Base-by-base conservation (phyloP, 1,140 invertebrate species). In the Maniola jurtina region DNA sequence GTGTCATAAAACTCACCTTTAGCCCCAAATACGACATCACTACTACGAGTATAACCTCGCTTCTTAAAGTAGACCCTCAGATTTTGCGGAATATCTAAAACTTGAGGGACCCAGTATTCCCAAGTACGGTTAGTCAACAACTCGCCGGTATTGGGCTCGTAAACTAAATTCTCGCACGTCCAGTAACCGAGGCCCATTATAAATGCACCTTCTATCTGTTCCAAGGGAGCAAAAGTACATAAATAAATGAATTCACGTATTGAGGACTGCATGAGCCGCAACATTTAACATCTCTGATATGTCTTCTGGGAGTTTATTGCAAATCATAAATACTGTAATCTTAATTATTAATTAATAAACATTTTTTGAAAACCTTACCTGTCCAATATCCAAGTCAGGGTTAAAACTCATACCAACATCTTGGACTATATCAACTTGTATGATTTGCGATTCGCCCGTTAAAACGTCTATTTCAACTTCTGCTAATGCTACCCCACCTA, bases 181-280 rank as follows among this genome's bases (percentile, higher is more conserved):
- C 94, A 96, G 75, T 95, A 95, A 14, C 96, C 96, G 10, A 96
- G 71, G 6, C 96, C 96, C 96, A 97, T 97, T 5, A 97, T 91
- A 79, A 96, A 96, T 5, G 95, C 95, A n/a, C 96, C 97, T 91
- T 97, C 96, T 0, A 91, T 75, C 79, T 11, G 10, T 9, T 38
- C 0, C 7, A 9, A 9, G 1, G 0, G 10, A 4, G 25, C 25
- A 25, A 25, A 25, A 25, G n/a, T n/a, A n/a, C n/a, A n/a, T n/a
- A n/a, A n/a, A n/a, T n/a, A n/a, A n/a, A n/a, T n/a, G n/a, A n/a
- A n/a, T n/a, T n/a, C n/a, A n/a, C n/a, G n/a, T n/a, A n/a, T n/a
- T n/a, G n/a, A n/a, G n/a, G n/a, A n/a, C n/a, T n/a, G n/a, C n/a
- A n/a, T n/a, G n/a, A n/a, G n/a, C n/a, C n/a, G n/a, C n/a, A n/a